Conservation (phyloP, 2,113 vertebrate species). For the Podarcis cretensis region DNA sequence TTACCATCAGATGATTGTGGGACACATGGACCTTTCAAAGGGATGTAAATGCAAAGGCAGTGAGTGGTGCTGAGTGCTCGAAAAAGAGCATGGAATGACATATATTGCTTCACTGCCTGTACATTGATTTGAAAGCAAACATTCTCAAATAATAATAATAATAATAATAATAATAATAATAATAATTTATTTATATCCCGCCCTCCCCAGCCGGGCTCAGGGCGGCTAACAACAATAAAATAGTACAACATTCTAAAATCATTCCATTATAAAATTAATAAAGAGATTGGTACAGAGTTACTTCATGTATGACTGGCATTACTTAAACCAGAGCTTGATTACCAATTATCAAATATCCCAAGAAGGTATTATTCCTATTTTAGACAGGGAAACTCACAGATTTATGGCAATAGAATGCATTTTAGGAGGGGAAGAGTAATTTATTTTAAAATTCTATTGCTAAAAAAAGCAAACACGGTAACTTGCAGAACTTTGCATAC, state of each 20-base stretch:
- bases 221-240: too few relatives aligned
- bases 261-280: too few relatives aligned
- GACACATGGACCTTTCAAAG: background rate
- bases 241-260: too few relatives aligned
- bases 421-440: background rate
- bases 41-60: background rate
- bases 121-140: too few relatives aligned
- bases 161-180: too few relatives aligned
- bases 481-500: background rate
- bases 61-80: background rate
- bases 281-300: background rate
- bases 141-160: too few relatives aligned
- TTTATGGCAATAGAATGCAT: background rate
- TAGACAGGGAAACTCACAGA: background rate
- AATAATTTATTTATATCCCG: too few relatives aligned
- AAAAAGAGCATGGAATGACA: background rate
- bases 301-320: background rate
- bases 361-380: background rate
- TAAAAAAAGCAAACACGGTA: background rate
- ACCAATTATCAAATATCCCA: constrained; percentile 9
- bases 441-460: background rate
- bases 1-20: background rate
- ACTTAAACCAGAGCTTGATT: constrained; percentile 1
- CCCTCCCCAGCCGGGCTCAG: too few relatives aligned
- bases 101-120: too few relatives aligned